Base-by-base conservation (phyloP, 2,113 vertebrate genomes). In the Circaetus cinerascens region DNA sequence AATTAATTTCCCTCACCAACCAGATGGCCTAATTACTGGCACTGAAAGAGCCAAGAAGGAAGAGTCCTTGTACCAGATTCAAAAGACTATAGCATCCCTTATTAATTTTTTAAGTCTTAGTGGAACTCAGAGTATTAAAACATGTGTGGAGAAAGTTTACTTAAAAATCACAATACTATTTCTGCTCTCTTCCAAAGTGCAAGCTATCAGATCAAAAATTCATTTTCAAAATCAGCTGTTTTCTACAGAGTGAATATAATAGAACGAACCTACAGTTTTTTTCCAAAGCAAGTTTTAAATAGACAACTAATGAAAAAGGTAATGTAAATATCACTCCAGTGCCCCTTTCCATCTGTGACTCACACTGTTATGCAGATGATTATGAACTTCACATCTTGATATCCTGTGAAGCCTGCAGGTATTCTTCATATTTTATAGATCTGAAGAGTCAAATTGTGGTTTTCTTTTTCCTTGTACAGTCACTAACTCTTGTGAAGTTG, bases 11-110 rank as follows among this genome's bases (percentile, higher is more conserved):
- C 38, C n/a, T 94, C 53, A 56, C 82, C 48, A 88, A 75, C 78
- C 84, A 95, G 84, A 95, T 95, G 81, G 86, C 53, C 60, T 95
- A 94, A 96, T 95, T 96, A 93, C 80, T 93, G 48, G 57, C 77
- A 91, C 26, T 66, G 51, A 88, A 94, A 86, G 68, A 76, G 80
- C 80, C 89, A 91, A 67, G 67, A 86, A 93, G 78, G 68, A 92
- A 87, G 57, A 85, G 50, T 90, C 73, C 83, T 93, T 87, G 51
- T 72, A 87, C 9, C 40, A 87, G 83, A 88, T 72, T 81, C 60
- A 89, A 95, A 68, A 92, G 62, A 50, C 72, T 83, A 41, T 5
- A 62, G 12, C 76, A 85, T 45, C 7, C 21, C 66, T 66, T 78
- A 56, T 78, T 89, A 76, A 45, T 63, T 84, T 81, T 73, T 74